A percentile compares a stretch with the other conserved stretches of the same genome.
phyloP scores from a whole-genome alignment of 1,140 invertebrate species.

The Drosophila kanapiae region DNA sequence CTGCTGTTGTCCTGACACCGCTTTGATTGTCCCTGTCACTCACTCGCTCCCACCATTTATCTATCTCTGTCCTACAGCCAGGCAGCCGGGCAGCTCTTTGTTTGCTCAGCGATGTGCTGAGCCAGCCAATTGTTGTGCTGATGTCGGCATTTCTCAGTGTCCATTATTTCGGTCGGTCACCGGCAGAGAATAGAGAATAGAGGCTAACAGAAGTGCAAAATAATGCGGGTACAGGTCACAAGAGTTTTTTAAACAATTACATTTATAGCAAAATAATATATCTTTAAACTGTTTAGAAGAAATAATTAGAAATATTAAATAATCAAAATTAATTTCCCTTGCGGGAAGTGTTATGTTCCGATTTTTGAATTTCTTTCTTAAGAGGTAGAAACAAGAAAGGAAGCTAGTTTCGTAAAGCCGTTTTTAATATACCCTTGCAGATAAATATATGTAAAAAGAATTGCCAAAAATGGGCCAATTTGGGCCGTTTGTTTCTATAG shows the following conservation, averaged over 20 bases:
- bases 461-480: too few species aligned
- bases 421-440: too few species aligned
- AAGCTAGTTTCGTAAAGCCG: too few species aligned
- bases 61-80: conserved; percentile 9
- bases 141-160: conserved; percentile 29
- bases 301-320: too few species aligned
- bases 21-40: conserved; percentile 51
- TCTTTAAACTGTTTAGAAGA: not conserved
- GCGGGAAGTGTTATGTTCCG: not conserved
- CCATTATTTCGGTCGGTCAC: conserved; percentile 26
- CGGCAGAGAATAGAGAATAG: conserved; percentile 4
- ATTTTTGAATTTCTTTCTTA: not conserved
- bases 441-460: too few species aligned
- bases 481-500: too few species aligned
- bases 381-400: too few species aligned
- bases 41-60: conserved; percentile 4
- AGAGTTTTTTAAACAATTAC: not conserved
- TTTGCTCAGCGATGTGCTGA: conserved; percentile 29
- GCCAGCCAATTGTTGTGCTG: conserved; percentile 40
- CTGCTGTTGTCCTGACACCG: conserved; percentile 49
- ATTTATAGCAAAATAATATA: too few species aligned
- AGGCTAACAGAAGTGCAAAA: conserved; percentile 5
- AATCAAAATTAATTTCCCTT: too few species aligned
- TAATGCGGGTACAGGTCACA: conserved; percentile 21
- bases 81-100: conserved; percentile 2